Conservation (phyloP, 2,797 vertebrate species). For the Dendrocincla fuliginosa region DNA sequence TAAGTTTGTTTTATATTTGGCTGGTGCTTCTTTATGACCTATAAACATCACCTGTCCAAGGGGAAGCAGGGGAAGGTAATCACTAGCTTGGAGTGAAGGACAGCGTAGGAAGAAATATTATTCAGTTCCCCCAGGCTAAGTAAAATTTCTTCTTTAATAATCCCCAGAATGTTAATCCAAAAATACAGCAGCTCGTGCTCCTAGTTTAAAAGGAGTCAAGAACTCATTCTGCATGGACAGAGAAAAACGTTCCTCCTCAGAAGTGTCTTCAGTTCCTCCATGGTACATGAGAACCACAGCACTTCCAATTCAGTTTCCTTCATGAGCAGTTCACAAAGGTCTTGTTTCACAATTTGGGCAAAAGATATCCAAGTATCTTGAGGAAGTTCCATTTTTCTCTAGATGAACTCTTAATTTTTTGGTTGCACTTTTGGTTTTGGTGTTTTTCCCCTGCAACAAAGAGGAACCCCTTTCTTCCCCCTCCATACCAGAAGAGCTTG, state of each 20-base stretch:
- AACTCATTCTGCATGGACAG: neutral
- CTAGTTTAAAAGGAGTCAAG: neutral
- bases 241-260: neutral
- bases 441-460: rapidly evolving
- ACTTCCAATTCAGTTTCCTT: neutral
- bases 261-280: neutral
- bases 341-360: neutral
- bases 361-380: neutral
- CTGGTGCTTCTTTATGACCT: neutral
- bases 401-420: neutral
- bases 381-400: neutral
- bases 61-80: neutral
- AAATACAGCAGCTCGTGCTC: neutral
- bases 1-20: neutral
- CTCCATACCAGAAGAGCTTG: neutral
- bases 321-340: neutral
- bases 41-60: neutral
- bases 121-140: neutral
- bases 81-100: neutral
- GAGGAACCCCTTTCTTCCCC: neutral
- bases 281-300: rapidly evolving
- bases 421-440: neutral
- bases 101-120: neutral
- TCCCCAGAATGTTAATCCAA: neutral
- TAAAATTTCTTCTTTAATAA: neutral